A percentile compares a stretch with the other conserved stretches of the same genome.
Conservation (phyloP, 2,797 vertebrate genomes). For the Columba guinea region DNA sequence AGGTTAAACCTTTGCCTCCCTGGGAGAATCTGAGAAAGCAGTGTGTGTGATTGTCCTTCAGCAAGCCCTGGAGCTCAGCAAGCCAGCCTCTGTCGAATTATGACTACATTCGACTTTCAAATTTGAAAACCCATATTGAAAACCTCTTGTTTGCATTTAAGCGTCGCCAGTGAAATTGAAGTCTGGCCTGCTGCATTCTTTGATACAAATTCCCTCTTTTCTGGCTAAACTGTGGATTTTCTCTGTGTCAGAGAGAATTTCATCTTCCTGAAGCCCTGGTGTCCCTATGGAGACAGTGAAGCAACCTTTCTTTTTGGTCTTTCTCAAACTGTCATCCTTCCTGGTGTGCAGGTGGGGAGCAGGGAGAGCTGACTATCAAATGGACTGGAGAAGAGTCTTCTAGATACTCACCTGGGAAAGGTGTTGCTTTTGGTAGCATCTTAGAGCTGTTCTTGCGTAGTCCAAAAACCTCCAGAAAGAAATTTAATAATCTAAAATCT, state of each 20-base stretch:
- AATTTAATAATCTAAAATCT: background rate
- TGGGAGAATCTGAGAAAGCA: background rate
- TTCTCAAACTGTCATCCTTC: background rate
- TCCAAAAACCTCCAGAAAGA: background rate
- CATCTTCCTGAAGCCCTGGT: background rate
- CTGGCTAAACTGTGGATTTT: background rate
- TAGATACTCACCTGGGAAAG: background rate
- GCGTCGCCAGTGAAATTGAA: background rate
- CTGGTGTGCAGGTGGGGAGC: background rate
- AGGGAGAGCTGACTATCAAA: background rate
- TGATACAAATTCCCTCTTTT: background rate
- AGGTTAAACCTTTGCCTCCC: background rate
- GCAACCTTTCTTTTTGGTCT: background rate
- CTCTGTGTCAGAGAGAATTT: background rate
- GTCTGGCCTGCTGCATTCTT: background rate
- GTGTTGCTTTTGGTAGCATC: background rate
- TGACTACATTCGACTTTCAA: background rate
- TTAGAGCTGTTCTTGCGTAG: background rate
- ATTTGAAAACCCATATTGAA: constrained; percentile 1
- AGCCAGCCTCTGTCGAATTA: background rate
- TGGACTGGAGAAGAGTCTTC: background rate
- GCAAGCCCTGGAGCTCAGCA: background rate
- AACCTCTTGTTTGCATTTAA: background rate
- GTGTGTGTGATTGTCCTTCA: background rate
- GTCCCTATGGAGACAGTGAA: background rate